Conservation (phyloP, 2,888 invertebrate genomes). For the Blera fallax region DNA sequence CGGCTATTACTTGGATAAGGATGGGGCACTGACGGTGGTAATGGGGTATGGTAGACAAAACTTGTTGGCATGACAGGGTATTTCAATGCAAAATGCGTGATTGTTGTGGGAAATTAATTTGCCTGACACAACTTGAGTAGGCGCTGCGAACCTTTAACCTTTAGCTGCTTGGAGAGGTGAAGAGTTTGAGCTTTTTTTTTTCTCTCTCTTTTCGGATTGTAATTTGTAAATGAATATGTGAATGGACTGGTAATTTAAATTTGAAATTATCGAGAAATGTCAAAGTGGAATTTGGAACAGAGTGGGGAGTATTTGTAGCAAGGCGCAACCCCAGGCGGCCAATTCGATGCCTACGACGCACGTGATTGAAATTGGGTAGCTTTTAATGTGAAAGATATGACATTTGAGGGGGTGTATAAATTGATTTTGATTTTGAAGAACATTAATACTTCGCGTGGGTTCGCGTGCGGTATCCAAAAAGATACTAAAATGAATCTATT, state of each 20-base stretch:
- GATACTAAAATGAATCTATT: no score
- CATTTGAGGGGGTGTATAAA: not conserved
- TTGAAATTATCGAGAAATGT: not conserved
- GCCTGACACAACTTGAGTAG: slow-evolving; percentile 47
- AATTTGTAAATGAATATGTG: not conserved
- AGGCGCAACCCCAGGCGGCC: not conserved
- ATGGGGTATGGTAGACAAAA: slow-evolving; percentile 17
- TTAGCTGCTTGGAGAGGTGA: not conserved
- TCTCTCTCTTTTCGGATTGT: not conserved
- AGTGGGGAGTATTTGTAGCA: not conserved
- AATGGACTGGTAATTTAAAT: not conserved
- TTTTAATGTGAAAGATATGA: not conserved
- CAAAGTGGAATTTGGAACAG: not conserved
- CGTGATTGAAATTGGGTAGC: not conserved
- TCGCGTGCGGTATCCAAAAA: no score
- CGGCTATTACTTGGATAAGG: slow-evolving; percentile 26
- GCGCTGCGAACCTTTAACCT: slow-evolving; percentile 65
- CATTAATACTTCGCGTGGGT: no score
- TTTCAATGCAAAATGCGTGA: slow-evolving; percentile 63
- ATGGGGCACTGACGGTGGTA: slow-evolving; percentile 41
- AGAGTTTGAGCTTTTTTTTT: not conserved
- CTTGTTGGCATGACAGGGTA: slow-evolving; percentile 58
- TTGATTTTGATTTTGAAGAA: no score
- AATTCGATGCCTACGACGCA: not conserved
- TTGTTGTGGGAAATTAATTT: slow-evolving; percentile 68